These are phyloP conservation scores for Neotoxoptera formosana DNA, from an alignment of 1,140 invertebrate species.

Conservation along the genomic window DNA sequence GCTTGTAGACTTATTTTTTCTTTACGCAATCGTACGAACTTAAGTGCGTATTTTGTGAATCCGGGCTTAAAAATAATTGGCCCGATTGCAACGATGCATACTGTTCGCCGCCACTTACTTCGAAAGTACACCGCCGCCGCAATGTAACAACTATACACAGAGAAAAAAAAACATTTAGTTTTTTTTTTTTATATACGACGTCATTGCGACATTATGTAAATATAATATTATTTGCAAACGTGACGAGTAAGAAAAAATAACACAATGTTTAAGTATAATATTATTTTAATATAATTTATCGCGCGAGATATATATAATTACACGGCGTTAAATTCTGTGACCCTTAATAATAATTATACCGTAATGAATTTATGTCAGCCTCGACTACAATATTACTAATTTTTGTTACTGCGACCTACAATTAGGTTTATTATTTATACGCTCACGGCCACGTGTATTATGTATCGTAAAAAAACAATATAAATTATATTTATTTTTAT, in stretches of 20 bases:
- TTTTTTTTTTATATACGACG: background rate
- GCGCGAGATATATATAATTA: background rate
- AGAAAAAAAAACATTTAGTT: background rate
- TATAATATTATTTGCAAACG: background rate
- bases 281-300: background rate
- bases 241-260: background rate
- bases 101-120: background rate
- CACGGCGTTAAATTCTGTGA: background rate
- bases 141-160: background rate
- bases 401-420: background rate
- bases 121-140: background rate
- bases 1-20: background rate
- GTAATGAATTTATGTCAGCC: background rate
- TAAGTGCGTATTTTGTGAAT: conserved; percentile 10
- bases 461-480: background rate
- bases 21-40: background rate
- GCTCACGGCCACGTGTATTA: background rate
- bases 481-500: background rate
- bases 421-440: background rate
- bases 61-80: background rate
- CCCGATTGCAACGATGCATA: background rate
- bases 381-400: background rate
- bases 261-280: background rate
- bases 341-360: background rate
- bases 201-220: conserved; percentile 1